Percentiles rank a stretch among this genome's conserved stretches.
Evolutionary conservation across 2,113 vertebrate species (phyloP).

Genomic region (Stercorarius parasiticus): DNA sequence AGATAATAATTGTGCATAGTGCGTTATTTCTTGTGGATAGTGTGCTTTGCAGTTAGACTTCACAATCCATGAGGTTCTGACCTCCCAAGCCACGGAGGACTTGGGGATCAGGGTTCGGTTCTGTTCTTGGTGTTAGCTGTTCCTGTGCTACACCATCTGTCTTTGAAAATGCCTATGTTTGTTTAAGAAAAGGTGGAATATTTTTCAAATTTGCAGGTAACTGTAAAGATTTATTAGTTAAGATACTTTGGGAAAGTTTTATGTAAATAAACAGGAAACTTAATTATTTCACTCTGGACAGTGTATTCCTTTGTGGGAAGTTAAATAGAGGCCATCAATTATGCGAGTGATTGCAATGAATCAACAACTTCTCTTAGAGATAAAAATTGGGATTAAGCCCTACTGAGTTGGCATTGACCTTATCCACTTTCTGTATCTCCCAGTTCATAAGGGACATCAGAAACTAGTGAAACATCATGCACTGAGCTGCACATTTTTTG

Average conservation of each 20-base stretch:
- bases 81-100: neutral
- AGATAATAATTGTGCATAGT: neutral
- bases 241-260: neutral
- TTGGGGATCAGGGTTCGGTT: neutral
- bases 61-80: neutral
- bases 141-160: neutral
- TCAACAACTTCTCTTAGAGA: neutral
- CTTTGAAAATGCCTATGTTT: neutral
- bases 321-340: neutral
- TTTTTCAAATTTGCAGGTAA: neutral
- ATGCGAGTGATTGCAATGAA: neutral
- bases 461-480: neutral
- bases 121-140: neutral
- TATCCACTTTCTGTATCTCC: neutral
- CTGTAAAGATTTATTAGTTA: neutral
- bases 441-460: neutral
- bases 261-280: neutral
- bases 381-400: neutral
- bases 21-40: neutral
- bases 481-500: neutral
- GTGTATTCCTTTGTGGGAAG: neutral
- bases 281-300: neutral
- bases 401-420: neutral
- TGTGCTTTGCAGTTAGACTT: neutral
- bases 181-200: neutral